A percentile compares a stretch with the other conserved stretches of the same genome.
These are phyloP conservation scores for Cynopterus brachyotis DNA, from an alignment of 2,113 vertebrate genomes.

Conservation along the genomic window DNA sequence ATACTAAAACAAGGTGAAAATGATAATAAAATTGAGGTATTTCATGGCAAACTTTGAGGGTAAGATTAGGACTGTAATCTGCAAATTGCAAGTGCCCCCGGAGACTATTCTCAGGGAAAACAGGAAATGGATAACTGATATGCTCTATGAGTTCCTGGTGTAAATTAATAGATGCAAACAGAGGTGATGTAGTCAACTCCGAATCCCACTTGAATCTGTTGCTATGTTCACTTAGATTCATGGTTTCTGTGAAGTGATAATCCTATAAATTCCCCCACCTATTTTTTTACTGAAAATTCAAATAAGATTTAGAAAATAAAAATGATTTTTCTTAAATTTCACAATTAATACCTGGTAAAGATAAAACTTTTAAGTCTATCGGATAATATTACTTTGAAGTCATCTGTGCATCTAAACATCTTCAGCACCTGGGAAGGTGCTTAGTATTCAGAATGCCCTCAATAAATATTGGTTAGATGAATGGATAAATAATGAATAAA, in stretches of 20 bases:
- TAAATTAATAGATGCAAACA: not conserved
- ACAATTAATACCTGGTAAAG: not conserved
- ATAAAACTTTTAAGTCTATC: not conserved
- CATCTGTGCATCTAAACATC: not conserved
- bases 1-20: too few species aligned
- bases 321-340: not conserved
- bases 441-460: not conserved
- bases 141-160: accelerated
- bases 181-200: not conserved
- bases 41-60: too few species aligned
- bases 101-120: too few species aligned
- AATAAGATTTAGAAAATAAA: not conserved
- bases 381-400: not conserved
- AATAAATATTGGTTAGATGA: not conserved
- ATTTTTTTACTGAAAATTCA: not conserved
- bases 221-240: not conserved
- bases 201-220: not conserved
- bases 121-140: not conserved
- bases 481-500: not conserved
- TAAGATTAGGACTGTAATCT: too few species aligned
- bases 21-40: too few species aligned
- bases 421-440: not conserved
- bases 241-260: not conserved
- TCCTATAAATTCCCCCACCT: not conserved
- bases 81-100: too few species aligned